Evolutionary conservation across 2,797 vertebrate species (phyloP).

Genomic region (Simalia tracyae): DNA sequence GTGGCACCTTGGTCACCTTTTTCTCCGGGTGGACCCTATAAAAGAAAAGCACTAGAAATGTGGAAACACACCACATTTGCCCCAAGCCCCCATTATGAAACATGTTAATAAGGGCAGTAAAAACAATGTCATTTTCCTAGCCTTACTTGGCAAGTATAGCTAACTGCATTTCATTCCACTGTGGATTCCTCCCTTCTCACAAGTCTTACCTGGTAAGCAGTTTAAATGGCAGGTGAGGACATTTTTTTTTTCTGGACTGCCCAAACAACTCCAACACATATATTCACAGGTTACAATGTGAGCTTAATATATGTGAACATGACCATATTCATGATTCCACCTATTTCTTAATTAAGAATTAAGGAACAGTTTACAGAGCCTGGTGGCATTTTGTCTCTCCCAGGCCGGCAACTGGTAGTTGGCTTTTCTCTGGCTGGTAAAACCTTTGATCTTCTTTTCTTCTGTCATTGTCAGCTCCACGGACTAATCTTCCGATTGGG

Average conservation of each 20-base stretch:
- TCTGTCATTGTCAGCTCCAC: too few relatives aligned
- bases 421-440: too few relatives aligned
- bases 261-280: too few relatives aligned
- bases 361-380: background rate
- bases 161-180: background rate
- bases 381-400: background rate
- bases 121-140: background rate
- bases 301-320: background rate
- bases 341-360: background rate
- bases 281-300: too few relatives aligned
- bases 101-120: background rate
- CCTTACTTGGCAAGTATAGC: background rate
- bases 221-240: too few relatives aligned
- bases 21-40: constrained; percentile 92
- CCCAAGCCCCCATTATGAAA: background rate
- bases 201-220: too few relatives aligned
- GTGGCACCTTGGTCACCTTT: constrained; percentile 96
- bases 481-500: too few relatives aligned
- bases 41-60: constrained; percentile 11
- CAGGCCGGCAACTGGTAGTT: too few relatives aligned
- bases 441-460: too few relatives aligned
- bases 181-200: too few relatives aligned
- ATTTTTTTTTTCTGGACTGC: too few relatives aligned
- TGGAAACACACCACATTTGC: background rate
- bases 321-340: background rate